These are phyloP conservation scores for Atherix ibis DNA, from an alignment of 2,888 invertebrate genomes.

Conservation along the genomic window DNA sequence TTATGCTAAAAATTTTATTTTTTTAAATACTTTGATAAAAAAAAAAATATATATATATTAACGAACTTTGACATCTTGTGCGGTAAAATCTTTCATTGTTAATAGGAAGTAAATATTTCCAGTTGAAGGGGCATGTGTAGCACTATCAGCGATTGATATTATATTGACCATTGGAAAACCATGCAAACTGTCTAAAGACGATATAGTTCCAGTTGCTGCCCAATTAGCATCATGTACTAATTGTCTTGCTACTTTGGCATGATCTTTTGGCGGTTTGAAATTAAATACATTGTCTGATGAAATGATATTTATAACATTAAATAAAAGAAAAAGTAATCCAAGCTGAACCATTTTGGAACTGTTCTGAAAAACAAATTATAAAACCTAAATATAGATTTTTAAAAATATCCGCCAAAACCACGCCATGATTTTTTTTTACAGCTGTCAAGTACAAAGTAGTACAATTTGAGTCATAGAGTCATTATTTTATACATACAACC, in stretches of 20 bases:
- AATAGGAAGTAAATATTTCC: slow-evolving; percentile 27
- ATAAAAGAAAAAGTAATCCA: too few species aligned
- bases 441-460: too few species aligned
- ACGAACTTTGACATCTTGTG: slow-evolving; percentile 18
- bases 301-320: too few species aligned
- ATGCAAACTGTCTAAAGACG: slow-evolving; percentile 19
- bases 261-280: slow-evolving; percentile 17
- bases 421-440: too few species aligned
- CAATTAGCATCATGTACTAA: slow-evolving; percentile 27
- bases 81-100: slow-evolving; percentile 30
- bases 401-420: too few species aligned
- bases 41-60: not conserved
- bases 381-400: too few species aligned
- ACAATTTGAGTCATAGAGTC: too few species aligned
- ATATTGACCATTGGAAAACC: slow-evolving; percentile 32
- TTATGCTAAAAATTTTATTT: slow-evolving; percentile 16
- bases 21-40: not conserved
- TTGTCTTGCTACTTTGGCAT: slow-evolving; percentile 26
- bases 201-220: slow-evolving; percentile 29
- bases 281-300: too few species aligned
- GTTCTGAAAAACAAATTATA: too few species aligned
- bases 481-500: too few species aligned
- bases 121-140: slow-evolving; percentile 18
- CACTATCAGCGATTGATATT: slow-evolving; percentile 29
- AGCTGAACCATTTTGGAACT: too few species aligned